A percentile compares a stretch with the other conserved stretches of the same genome.
These are phyloP conservation scores for Eremobia ochroleuca DNA, from an alignment of 2,888 invertebrate genomes.

Conservation along the genomic window DNA sequence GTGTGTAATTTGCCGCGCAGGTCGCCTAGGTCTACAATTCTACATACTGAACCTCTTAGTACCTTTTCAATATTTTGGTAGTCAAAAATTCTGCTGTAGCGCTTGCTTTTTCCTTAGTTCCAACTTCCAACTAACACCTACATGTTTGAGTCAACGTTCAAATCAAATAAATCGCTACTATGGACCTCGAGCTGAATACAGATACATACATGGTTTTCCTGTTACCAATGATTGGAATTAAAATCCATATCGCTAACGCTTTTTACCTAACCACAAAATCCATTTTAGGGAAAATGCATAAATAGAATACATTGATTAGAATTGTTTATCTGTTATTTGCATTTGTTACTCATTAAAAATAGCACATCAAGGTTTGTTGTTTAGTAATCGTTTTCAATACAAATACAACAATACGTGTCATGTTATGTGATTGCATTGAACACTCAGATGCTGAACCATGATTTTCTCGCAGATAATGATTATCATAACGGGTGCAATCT, in stretches of 20 bases:
- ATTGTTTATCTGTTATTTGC: neutral
- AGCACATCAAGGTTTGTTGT: conserved; percentile 13
- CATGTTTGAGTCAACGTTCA: neutral
- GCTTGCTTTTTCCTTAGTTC: neutral
- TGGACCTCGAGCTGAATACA: conserved; percentile 11
- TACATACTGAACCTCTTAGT: neutral
- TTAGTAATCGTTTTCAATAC: conserved; percentile 17
- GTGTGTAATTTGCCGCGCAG: conserved; percentile 34
- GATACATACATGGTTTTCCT: conserved; percentile 17
- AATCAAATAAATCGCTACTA: neutral
- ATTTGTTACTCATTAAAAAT: conserved; percentile 13
- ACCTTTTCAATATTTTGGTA: conserved; percentile 11
- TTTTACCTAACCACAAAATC: conserved; percentile 14
- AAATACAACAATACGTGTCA: conserved; percentile 21
- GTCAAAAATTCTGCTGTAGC: neutral
- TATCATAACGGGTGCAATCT: conserved; percentile 54
- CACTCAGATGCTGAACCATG: conserved; percentile 11
- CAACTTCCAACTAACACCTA: no score
- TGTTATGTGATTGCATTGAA: conserved; percentile 26
- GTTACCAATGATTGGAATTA: conserved; percentile 5
- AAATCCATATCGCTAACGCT: neutral
- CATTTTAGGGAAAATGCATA: conserved; percentile 15
- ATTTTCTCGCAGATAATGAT: conserved; percentile 49
- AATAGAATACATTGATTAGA: neutral
- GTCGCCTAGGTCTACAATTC: neutral